These are phyloP conservation scores for Emydura subglobosa DNA, from an alignment of 2,113 vertebrate species.

Conservation along the genomic window DNA sequence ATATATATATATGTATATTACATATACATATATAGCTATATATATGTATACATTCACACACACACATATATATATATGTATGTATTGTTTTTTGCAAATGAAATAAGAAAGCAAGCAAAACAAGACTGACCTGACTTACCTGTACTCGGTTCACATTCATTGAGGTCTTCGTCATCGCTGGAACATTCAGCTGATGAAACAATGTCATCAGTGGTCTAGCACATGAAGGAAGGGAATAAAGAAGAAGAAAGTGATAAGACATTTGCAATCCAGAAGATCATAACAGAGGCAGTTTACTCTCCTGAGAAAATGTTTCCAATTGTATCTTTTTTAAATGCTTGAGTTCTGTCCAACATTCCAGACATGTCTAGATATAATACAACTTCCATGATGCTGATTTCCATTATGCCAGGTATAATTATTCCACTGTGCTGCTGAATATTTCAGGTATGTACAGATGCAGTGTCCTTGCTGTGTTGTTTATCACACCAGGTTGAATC, in stretches of 20 bases:
- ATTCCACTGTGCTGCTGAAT: background rate
- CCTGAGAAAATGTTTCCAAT: background rate
- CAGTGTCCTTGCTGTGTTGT: background rate
- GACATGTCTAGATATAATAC: background rate
- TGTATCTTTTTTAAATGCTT: background rate
- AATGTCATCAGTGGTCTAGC: constrained; percentile 94
- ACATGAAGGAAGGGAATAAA: constrained; percentile 2
- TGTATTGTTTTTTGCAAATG: constrained; percentile 88
- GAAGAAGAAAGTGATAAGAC: constrained; percentile 8
- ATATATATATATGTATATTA: constrained; percentile 76
- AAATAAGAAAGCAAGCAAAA: constrained; percentile 92
- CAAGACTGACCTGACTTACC: constrained; percentile 97
- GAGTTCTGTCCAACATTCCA: background rate
- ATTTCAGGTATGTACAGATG: background rate
- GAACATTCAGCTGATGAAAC: constrained; percentile 98
- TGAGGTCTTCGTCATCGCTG: constrained; percentile 97
- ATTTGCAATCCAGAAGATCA: background rate
- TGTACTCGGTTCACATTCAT: constrained; percentile 98
- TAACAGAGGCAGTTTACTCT: background rate
- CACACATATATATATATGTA: constrained; percentile 76
- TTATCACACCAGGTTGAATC: background rate
- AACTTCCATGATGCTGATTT: background rate
- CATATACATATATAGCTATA: constrained; percentile 70
- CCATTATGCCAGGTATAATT: accelerated
- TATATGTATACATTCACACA: constrained; percentile 77